Evolutionary conservation across 2,888 invertebrate genomes (phyloP).

Genomic region (Spodoptera exigua): DNA sequence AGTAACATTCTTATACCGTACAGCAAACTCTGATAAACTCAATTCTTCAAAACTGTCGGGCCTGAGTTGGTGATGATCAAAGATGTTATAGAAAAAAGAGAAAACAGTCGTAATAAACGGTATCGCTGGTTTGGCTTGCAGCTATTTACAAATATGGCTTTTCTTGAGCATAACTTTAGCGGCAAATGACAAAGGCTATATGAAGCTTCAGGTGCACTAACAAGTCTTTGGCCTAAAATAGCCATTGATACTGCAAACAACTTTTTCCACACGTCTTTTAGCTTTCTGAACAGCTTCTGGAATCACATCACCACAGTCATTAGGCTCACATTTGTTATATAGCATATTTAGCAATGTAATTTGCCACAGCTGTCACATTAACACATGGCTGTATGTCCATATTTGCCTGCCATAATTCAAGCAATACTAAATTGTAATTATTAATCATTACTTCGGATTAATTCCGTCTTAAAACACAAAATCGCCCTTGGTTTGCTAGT

Average conservation of each 20-base stretch:
- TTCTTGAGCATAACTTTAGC: neutral
- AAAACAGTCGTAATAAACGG: neutral
- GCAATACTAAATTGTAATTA: neutral
- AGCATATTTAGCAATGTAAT: constrained; percentile 9
- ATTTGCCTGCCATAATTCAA: constrained; percentile 6
- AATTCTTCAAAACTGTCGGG: neutral
- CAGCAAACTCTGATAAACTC: constrained; percentile 1
- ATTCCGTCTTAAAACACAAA: constrained; percentile 9
- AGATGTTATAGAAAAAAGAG: neutral
- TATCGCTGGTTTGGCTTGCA: neutral
- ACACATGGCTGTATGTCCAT: constrained; percentile 21
- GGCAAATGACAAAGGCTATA: constrained; percentile 1
- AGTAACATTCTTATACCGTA: neutral
- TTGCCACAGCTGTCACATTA: constrained; percentile 5
- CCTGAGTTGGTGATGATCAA: neutral
- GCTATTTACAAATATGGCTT: neutral
- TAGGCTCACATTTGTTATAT: constrained; percentile 8
- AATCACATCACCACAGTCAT: neutral
- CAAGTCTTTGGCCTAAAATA: neutral
- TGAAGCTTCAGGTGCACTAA: neutral
- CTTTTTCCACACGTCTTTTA: neutral
- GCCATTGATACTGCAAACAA: constrained; percentile 3
- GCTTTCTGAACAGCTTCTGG: neutral
- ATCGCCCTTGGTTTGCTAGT: constrained; percentile 9
- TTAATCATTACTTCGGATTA: constrained; percentile 15